A percentile compares a stretch with the other conserved stretches of the same genome.
Evolutionary conservation across 1,140 invertebrate species (phyloP).

Genomic region (Nasonia longicornis): DNA sequence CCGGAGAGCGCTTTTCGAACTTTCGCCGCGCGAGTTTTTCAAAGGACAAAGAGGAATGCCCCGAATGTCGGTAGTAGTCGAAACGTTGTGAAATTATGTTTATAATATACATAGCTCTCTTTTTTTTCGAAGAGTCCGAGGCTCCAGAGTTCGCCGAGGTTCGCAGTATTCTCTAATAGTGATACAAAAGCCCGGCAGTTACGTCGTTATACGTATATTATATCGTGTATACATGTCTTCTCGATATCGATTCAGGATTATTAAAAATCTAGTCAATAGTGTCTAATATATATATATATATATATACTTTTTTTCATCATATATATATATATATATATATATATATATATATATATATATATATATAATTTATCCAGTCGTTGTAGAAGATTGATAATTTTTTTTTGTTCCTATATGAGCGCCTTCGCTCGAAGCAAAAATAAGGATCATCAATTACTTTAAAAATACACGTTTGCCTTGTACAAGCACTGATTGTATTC

Average conservation of each 20-base stretch:
- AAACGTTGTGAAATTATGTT: not conserved
- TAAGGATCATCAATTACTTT: constrained; percentile 34
- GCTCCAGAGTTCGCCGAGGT: not conserved
- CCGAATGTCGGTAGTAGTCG: too few species aligned
- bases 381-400: constrained; percentile 61
- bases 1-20: not conserved
- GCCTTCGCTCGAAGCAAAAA: not conserved
- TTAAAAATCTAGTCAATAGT: constrained; percentile 52
- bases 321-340: constrained; percentile 31
- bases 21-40: not conserved
- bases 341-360: constrained; percentile 29
- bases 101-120: not conserved
- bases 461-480: constrained; percentile 21
- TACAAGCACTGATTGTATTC: constrained; percentile 1
- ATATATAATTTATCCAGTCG: constrained; percentile 55
- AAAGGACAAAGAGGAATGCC: not conserved
- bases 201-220: constrained; percentile 47
- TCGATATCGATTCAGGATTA: constrained; percentile 34
- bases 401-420: not conserved
- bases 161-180: constrained; percentile 15
- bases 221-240: constrained; percentile 3
- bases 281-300: constrained; percentile 36
- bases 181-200: constrained; percentile 37
- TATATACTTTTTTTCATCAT: constrained; percentile 9
- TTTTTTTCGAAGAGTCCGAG: too few species aligned